These are phyloP conservation scores for Forbesichthys agassizii DNA, from an alignment of 2,113 vertebrate species.

Conservation along the genomic window DNA sequence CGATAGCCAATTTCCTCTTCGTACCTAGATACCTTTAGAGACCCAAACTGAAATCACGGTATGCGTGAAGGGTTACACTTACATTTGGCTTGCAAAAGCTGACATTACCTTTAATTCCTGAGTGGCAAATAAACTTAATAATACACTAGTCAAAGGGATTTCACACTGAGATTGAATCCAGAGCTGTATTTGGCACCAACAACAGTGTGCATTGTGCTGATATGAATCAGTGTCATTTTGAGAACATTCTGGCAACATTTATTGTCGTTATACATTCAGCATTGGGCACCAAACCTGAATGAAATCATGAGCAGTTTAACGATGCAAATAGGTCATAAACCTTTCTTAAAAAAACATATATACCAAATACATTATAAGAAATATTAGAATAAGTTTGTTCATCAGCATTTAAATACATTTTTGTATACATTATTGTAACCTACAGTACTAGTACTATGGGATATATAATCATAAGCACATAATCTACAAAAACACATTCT, in stretches of 20 bases:
- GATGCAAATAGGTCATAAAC: not conserved
- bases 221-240: slow-evolving; percentile 2
- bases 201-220: slow-evolving; percentile 12
- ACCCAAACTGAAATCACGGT: no score
- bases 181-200: not conserved
- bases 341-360: not conserved
- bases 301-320: not conserved
- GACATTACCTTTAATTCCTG: no score
- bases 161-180: not conserved
- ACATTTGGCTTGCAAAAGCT: no score
- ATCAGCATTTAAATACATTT: not conserved
- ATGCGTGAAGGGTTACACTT: no score
- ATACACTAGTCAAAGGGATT: not conserved
- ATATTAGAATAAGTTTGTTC: not conserved
- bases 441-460: no score
- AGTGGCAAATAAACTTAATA: not conserved
- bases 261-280: not conserved
- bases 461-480: no score
- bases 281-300: not conserved
- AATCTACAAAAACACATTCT: no score
- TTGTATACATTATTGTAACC: no score
- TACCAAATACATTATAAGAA: not conserved
- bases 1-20: no score
- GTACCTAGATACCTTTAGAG: no score
- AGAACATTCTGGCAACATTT: not conserved